These are phyloP conservation scores for Scopus umbretta DNA, from an alignment of 2,113 vertebrate genomes.

Conservation along the genomic window DNA sequence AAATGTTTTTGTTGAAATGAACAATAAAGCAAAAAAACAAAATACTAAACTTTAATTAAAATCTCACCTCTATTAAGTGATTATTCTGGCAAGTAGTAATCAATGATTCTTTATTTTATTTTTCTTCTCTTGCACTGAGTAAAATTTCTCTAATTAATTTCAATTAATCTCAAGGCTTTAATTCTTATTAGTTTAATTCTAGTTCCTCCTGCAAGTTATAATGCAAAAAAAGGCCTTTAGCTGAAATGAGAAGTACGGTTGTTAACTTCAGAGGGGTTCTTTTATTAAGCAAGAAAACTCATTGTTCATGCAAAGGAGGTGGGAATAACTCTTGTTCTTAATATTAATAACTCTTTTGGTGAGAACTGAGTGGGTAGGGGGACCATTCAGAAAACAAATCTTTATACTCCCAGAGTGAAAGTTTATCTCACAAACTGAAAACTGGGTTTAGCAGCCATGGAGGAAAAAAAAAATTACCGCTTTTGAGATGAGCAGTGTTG, in stretches of 20 bases:
- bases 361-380: background rate
- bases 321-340: background rate
- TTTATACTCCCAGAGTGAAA: background rate
- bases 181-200: background rate
- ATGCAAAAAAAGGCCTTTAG: background rate
- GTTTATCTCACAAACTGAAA: background rate
- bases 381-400: background rate
- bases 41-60: background rate
- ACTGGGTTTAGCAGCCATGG: background rate
- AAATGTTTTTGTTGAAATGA: background rate
- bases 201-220: background rate
- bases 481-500: background rate
- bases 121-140: background rate
- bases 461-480: background rate
- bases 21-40: background rate
- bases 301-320: background rate
- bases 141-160: background rate
- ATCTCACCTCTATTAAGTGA: background rate
- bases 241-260: background rate
- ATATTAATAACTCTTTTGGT: too few relatives aligned
- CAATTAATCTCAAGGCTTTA: background rate
- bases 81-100: background rate
- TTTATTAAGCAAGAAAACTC: background rate
- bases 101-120: background rate
- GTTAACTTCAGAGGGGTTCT: background rate